Percentiles rank a stretch among this genome's conserved stretches.
These are phyloP conservation scores for Grammomys dolichurus DNA, from an alignment of 2,113 vertebrate genomes.

Conservation along the genomic window DNA sequence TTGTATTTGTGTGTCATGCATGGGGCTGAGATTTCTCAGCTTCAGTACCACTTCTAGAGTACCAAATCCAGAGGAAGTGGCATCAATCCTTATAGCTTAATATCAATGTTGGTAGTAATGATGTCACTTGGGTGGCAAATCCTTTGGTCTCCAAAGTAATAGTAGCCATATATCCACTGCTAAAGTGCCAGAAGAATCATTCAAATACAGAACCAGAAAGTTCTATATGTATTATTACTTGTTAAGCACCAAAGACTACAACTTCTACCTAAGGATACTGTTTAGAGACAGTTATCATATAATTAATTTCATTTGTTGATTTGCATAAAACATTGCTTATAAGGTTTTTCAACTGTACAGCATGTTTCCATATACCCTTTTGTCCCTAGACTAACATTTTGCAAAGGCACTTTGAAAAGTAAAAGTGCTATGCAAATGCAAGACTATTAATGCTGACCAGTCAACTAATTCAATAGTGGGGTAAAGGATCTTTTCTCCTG, in stretches of 20 bases:
- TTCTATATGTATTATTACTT: constrained; percentile 1
- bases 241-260: constrained; percentile 33
- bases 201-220: constrained; percentile 21
- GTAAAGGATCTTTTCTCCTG: background rate
- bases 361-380: background rate
- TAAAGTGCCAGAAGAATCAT: background rate
- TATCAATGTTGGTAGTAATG: constrained; percentile 12
- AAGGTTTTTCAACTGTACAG: background rate
- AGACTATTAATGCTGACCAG: constrained; percentile 47
- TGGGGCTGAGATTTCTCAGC: background rate
- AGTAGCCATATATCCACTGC: background rate
- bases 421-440: constrained; percentile 39
- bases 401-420: constrained; percentile 59
- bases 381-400: constrained; percentile 54
- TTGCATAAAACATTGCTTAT: constrained; percentile 52
- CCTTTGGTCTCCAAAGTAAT: constrained; percentile 43
- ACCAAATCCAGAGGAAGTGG: constrained; percentile 3
- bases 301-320: constrained; percentile 50
- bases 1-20: background rate
- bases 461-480: constrained; percentile 12
- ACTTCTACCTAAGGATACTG: background rate
- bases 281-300: constrained; percentile 26
- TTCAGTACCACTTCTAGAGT: background rate
- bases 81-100: background rate
- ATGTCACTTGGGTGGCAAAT: background rate